Evolutionary conservation across 2,797 vertebrate species (phyloP).

Genomic region (Parauchenoglanis punctatus): DNA sequence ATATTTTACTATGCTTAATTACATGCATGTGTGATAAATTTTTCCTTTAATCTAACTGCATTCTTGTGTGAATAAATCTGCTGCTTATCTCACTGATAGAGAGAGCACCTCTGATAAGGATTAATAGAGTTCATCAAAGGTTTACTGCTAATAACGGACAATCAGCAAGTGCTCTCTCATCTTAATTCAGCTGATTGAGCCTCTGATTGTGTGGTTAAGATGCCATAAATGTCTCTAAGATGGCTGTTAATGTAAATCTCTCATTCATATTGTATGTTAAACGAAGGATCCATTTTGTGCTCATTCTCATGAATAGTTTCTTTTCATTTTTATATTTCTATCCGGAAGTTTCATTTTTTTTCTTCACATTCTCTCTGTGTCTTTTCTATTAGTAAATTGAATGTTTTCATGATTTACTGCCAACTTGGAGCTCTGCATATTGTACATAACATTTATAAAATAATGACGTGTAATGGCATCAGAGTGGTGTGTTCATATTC

Average conservation of each 20-base stretch:
- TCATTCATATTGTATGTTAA: neutral
- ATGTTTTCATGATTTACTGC: neutral
- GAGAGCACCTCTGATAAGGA: constrained; percentile 22
- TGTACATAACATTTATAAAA: constrained; percentile 13
- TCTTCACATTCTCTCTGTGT: neutral
- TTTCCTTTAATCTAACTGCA: constrained; percentile 14
- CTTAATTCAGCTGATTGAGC: constrained; percentile 26
- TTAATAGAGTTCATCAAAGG: constrained; percentile 36
- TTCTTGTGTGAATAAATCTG: constrained; percentile 16
- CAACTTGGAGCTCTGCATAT: neutral
- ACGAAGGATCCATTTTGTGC: neutral
- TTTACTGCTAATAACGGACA: constrained; percentile 11
- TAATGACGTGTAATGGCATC: neutral
- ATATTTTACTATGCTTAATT: constrained; percentile 37
- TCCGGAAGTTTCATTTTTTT: neutral
- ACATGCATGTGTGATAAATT: constrained; percentile 30
- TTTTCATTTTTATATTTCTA: neutral
- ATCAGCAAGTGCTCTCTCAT: neutral
- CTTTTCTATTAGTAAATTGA: neutral
- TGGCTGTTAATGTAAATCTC: neutral
- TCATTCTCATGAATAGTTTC: neutral
- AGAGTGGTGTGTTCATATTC: neutral
- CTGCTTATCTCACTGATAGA: constrained; percentile 29
- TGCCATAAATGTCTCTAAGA: constrained; percentile 16
- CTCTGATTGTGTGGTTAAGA: neutral